phyloP scores from a whole-genome alignment of 2,888 invertebrate species.

The Drosophila prostipennis region DNA sequence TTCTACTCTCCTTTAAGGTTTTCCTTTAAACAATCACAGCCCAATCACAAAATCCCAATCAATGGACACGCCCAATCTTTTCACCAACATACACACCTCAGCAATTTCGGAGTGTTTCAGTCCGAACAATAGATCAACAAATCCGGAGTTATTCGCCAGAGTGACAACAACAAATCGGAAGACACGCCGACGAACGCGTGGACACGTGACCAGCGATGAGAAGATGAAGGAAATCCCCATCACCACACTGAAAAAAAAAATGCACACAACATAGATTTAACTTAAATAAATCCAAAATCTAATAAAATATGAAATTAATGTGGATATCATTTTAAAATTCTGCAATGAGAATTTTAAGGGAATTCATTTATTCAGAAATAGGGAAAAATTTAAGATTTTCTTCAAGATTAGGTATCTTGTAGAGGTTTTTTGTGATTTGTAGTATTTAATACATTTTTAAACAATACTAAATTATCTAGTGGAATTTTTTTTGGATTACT shows the following conservation, averaged over 20 bases:
- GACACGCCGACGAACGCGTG: constrained; percentile 68
- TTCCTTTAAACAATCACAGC: neutral
- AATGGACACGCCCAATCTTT: constrained; percentile 35
- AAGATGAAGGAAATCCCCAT: neutral
- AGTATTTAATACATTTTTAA: too few species aligned
- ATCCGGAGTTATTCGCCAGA: constrained; percentile 56
- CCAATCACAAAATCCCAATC: constrained; percentile 21
- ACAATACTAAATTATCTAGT: too few species aligned
- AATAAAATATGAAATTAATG: neutral
- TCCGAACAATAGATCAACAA: constrained; percentile 58
- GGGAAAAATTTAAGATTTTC: too few species aligned
- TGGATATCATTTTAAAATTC: too few species aligned
- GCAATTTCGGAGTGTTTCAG: constrained; percentile 26
- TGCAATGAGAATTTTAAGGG: too few species aligned
- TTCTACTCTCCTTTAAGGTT: neutral
- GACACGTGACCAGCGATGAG: constrained; percentile 69
- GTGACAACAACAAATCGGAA: constrained; percentile 78
- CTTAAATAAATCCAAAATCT: neutral
- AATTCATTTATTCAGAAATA: too few species aligned
- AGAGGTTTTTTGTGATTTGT: too few species aligned
- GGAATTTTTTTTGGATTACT: neutral
- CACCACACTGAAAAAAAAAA: neutral
- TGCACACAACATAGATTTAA: too few species aligned
- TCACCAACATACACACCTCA: constrained; percentile 52
- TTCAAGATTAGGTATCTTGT: too few species aligned